These are phyloP conservation scores for Noctua pronuba DNA, from an alignment of 2,888 invertebrate species.

Conservation along the genomic window DNA sequence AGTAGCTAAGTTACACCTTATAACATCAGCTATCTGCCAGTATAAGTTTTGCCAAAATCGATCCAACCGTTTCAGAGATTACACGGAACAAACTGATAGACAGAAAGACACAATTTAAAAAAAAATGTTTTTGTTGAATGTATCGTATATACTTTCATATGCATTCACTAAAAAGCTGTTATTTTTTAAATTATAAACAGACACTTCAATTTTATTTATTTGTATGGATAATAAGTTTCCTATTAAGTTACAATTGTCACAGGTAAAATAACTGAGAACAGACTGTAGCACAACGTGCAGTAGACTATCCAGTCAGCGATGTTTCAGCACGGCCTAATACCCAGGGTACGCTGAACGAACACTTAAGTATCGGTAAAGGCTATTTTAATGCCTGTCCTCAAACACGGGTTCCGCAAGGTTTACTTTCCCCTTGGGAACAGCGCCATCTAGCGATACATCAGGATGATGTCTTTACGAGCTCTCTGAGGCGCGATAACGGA, in stretches of 20 bases:
- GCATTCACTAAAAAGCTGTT: too few species aligned
- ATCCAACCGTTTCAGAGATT: too few species aligned
- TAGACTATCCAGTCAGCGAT: background rate
- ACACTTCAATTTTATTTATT: too few species aligned
- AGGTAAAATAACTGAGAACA: background rate
- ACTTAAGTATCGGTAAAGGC: slow-evolving; percentile 22
- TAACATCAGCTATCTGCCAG: too few species aligned
- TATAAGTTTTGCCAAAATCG: too few species aligned
- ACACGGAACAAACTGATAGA: too few species aligned
- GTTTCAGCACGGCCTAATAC: background rate
- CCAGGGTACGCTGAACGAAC: background rate
- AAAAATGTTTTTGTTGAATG: too few species aligned
- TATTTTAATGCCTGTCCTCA: slow-evolving; percentile 15
- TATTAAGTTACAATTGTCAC: background rate
- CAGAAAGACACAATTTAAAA: too few species aligned
- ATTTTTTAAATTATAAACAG: too few species aligned
- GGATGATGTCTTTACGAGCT: slow-evolving; percentile 41
- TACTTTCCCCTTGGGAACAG: slow-evolving; percentile 18
- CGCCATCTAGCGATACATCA: slow-evolving; percentile 43
- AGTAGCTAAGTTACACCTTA: too few species aligned
- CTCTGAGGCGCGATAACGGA: slow-evolving; percentile 41
- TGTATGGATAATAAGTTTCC: too few species aligned
- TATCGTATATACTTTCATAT: too few species aligned
- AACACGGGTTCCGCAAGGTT: slow-evolving; percentile 5
- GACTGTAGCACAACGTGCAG: background rate